Base-by-base conservation (phyloP, 2,888 invertebrate genomes). In the Mesochorus sp. region DNA sequence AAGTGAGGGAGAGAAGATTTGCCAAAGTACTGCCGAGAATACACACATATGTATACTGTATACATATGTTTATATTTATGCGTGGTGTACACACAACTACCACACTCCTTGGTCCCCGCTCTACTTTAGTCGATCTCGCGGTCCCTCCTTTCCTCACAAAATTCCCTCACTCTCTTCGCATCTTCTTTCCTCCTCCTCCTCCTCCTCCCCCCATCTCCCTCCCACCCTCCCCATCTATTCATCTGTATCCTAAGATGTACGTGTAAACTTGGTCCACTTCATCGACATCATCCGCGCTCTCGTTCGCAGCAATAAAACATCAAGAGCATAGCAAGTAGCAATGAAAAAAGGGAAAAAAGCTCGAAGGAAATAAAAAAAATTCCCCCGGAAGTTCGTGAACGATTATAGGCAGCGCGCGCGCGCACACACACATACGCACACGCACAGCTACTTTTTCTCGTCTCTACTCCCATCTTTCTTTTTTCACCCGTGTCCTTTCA, bases 211-310 rank as follows among this genome's bases (percentile, higher is more conserved):
- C 55, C 34, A n/a, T n/a, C 34, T 14, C 17, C 26, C 26, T 19
- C 51, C 26, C n/a, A 3, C 70, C 31, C 31, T 10, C 31, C 28
- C 21, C 49, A 14, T 55, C 31, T 5, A 61, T 67, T n/a, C n/a
- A n/a, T n/a, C n/a, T n/a, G n/a, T n/a, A n/a, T n/a, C n/a, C 73
- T 14, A 44, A 73, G 77, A 77, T 44, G 26, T 34, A 47, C 67
- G 64, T 47, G 64, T 59, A 49, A 70, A 55, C 70, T 62, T 64
- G 19, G 14, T 47, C 61, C 66, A 42, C 68, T 64, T 49, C 31
- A 53, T 72, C 70, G 78, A 55, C 73, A 42, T 77, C 34, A 31
- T 19, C 57, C 39, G 51, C 17, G 53, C 53, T 42, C 34, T 34
- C 31, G 55, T 61, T 72, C 57, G 26, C 47, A 37, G 47, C 37